Base-by-base conservation (phyloP, 2,113 vertebrate genomes). In the Suncus etruscus region DNA sequence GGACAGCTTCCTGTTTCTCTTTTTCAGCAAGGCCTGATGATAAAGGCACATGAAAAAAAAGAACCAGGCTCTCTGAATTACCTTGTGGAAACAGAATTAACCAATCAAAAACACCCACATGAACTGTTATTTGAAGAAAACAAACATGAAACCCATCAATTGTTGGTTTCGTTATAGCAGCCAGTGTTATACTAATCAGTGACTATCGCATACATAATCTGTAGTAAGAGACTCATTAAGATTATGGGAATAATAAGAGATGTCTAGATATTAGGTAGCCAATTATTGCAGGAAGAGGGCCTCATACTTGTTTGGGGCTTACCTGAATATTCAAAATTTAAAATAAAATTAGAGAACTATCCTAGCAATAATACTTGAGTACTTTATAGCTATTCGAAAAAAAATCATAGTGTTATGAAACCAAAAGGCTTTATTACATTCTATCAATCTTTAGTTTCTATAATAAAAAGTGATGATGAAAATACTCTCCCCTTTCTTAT, bases 311-410 rank as follows among this genome's bases (percentile, higher is more conserved):
- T 54, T 68, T 39, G 8, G 31, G 25, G 22, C 22, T 39, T 91
- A 93, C 82, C 90, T 89, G 63, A 20, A 54, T 85, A 86, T 93
- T 94, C n/a, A 70, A 51, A 83, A 79, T 89, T 63, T 92, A 83
- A 94, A 73, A 61, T 50, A 72, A 50, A 93, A 87, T 73, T 87
- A 89, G 45, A 82, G 75, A 92, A 86, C 75, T 80, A 65, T 74
- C 50, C 9, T 69, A 86, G 86, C 11, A 74, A 65, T 93, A 89
- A 89, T 89, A 86, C 69, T 80, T 78, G 15, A 92, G 20, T 80
- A 81, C 69, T 90, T 94, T 92, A 89, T 18, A 72, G 51, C 27
- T 69, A 22, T 65, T 87, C 82, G 65, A 92, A 9, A 72, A 8
- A 92, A 87, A 82, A 68, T 92, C 32, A 14, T 86, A 69, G 51